phyloP scores from a whole-genome alignment of 2,888 invertebrate genomes.

The Myathropa florea region DNA sequence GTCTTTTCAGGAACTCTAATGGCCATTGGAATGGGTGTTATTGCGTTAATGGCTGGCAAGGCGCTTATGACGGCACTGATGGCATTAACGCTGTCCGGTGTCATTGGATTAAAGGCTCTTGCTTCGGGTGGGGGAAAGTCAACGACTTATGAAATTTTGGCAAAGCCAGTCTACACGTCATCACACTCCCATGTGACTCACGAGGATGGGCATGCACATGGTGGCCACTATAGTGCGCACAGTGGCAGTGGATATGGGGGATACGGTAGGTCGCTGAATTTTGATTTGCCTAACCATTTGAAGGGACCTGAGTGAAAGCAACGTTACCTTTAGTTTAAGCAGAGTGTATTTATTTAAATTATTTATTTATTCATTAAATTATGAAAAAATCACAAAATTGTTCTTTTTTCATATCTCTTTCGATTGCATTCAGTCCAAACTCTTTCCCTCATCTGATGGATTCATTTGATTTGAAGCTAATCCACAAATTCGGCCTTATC shows the following conservation, averaged over 20 bases:
- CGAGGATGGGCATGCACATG: conserved; percentile 82
- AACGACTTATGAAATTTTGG: conserved; percentile 92
- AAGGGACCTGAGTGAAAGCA: conserved; percentile 43
- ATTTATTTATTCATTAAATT: not conserved
- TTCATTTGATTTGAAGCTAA: no score
- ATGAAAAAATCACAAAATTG: not conserved
- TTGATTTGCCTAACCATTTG: conserved; percentile 73
- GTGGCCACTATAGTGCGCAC: conserved; percentile 77
- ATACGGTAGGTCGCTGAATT: conserved; percentile 78
- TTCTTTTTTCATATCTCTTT: no score
- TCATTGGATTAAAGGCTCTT: conserved; percentile 88
- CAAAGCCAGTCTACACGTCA: conserved; percentile 89
- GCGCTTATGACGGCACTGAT: conserved; percentile 91
- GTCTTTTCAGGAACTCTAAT: conserved; percentile 84
- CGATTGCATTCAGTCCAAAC: no score
- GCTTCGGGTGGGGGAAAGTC: conserved; percentile 86
- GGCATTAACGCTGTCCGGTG: conserved; percentile 89
- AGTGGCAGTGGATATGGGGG: conserved; percentile 83
- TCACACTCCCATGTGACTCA: conserved; percentile 84
- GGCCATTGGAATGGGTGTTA: conserved; percentile 87
- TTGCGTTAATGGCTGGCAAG: conserved; percentile 91
- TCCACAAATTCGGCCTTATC: no score
- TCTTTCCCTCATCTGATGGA: no score
- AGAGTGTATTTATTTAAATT: conserved; percentile 27
- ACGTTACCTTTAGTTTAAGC: not conserved